Conservation (phyloP, 2,888 invertebrate species). For the Apotomis capreana region DNA sequence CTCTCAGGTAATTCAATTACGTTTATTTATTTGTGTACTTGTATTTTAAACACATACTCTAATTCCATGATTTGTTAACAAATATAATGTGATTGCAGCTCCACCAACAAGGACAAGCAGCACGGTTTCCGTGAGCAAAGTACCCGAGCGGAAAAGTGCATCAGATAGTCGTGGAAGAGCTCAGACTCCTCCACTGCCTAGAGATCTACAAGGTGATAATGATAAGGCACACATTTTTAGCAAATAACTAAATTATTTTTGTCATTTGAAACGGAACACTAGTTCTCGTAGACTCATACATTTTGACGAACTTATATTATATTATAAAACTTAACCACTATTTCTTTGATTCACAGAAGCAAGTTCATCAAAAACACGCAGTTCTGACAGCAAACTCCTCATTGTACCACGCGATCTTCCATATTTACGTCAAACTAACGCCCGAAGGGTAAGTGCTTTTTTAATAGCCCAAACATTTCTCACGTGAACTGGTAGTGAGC, state of each 20-base stretch:
- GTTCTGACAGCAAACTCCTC: constrained; percentile 71
- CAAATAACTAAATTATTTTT: too few relatives aligned
- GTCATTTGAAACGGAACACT: not conserved
- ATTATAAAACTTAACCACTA: not conserved
- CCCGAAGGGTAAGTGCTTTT: constrained; percentile 69
- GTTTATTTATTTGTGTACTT: too few relatives aligned
- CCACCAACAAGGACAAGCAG: constrained; percentile 62
- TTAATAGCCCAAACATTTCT: not conserved
- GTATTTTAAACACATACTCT: not conserved
- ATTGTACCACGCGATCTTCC: constrained; percentile 79
- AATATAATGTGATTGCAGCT: constrained; percentile 62
- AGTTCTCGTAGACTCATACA: not conserved
- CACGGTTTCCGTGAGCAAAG: constrained; percentile 54
- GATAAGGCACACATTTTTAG: too few relatives aligned
- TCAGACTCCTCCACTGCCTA: constrained; percentile 66
- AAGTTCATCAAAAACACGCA: constrained; percentile 69
- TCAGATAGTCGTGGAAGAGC: constrained; percentile 61
- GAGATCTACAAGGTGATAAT: constrained; percentile 68
- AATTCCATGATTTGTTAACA: not conserved
- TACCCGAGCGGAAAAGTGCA: constrained; percentile 61
- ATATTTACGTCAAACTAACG: constrained; percentile 81
- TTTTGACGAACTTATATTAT: not conserved
- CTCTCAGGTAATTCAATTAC: constrained; percentile 64
- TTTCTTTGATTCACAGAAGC: constrained; percentile 63
- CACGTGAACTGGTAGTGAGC: too few relatives aligned